These are phyloP conservation scores for Rhagonycha fulva DNA, from an alignment of 2,888 invertebrate genomes.

Conservation along the genomic window DNA sequence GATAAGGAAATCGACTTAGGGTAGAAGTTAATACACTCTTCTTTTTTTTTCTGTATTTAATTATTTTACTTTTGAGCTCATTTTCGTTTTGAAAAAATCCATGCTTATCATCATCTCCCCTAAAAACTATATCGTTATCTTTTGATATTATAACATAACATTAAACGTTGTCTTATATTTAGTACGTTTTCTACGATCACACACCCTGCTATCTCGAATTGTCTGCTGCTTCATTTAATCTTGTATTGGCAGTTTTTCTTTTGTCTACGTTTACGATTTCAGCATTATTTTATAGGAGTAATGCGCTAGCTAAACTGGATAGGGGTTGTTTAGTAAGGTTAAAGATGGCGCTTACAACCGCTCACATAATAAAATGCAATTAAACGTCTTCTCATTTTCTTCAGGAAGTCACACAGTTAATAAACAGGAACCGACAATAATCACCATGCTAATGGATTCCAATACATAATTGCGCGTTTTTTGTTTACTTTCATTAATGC, in stretches of 20 bases:
- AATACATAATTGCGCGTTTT: constrained; percentile 54
- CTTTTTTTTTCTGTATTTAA: background rate
- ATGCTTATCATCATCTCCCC: background rate
- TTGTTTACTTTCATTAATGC: constrained; percentile 35
- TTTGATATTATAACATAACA: background rate
- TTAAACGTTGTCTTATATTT: background rate
- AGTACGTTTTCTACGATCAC: background rate
- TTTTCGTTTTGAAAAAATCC: background rate
- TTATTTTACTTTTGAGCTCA: background rate
- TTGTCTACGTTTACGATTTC: background rate
- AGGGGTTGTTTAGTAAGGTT: constrained; percentile 12
- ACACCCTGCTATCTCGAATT: background rate
- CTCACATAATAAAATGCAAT: constrained; percentile 51
- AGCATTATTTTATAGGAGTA: background rate
- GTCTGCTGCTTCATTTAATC: background rate
- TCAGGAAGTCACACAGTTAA: constrained; percentile 55
- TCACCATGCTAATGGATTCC: constrained; percentile 55
- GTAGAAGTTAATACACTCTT: background rate
- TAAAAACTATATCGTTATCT: background rate
- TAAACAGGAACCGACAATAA: constrained; percentile 54
- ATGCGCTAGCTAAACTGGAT: constrained; percentile 6
- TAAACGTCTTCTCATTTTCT: constrained; percentile 44
- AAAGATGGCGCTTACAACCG: constrained; percentile 37
- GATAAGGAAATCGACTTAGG: background rate
- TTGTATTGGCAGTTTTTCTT: constrained; percentile 1